Evolutionary conservation across 2,888 invertebrate species (phyloP).

Genomic region (Aplocera efformata): DNA sequence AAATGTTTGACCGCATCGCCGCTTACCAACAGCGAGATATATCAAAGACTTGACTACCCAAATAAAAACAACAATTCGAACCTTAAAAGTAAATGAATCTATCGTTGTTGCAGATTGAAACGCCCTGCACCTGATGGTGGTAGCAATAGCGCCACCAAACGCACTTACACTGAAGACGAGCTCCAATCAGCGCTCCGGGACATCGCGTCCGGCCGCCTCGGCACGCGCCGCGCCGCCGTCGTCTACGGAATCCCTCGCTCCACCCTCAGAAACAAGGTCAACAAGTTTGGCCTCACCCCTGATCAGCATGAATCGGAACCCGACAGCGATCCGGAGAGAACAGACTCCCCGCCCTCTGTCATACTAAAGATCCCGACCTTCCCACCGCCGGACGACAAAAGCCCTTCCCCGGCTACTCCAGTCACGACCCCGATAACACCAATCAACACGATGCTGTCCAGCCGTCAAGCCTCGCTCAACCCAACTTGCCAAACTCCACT

Average conservation of each 20-base stretch:
- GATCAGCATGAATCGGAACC: constrained; percentile 84
- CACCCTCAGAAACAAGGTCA: constrained; percentile 96
- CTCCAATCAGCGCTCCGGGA: constrained; percentile 96
- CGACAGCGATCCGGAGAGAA: constrained; percentile 64
- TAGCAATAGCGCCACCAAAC: constrained; percentile 82
- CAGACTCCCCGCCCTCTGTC: constrained; percentile 83
- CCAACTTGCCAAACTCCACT: constrained; percentile 61
- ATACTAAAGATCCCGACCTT: constrained; percentile 97
- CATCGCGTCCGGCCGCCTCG: constrained; percentile 95
- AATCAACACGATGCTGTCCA: constrained; percentile 68
- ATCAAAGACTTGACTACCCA: neutral
- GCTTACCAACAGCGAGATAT: no score
- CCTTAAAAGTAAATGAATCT: neutral
- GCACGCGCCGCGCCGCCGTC: constrained; percentile 95
- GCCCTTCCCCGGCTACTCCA: constrained; percentile 66
- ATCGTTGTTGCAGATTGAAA: constrained; percentile 65
- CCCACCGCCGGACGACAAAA: constrained; percentile 81
- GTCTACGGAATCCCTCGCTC: constrained; percentile 98
- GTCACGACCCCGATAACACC: constrained; percentile 70
- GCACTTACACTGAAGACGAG: constrained; percentile 97
- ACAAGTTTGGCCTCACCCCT: constrained; percentile 85
- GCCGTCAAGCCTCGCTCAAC: constrained; percentile 53
- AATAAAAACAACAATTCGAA: no score
- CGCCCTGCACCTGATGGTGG: constrained; percentile 51
- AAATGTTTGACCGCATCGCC: no score